Base-by-base conservation (phyloP, 1,140 invertebrate species). In the Cyclargus thomasi region DNA sequence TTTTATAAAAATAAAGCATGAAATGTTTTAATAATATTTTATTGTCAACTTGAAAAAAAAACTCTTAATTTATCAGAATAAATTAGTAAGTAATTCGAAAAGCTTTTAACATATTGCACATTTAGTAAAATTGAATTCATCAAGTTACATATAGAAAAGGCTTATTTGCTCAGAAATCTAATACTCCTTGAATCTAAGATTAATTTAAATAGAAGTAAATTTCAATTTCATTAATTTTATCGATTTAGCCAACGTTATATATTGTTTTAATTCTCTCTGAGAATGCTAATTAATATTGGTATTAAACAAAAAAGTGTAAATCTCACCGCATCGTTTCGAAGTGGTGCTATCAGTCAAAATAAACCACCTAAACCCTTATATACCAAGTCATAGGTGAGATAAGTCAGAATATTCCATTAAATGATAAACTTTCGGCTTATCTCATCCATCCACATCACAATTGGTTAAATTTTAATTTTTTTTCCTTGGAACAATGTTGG, bases 401-500 rank as follows among this genome's bases (percentile, higher is more conserved):
- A 55, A 55, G 53, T n/a, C n/a, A 55, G 16, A 55, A 55, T 17
- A 18, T 8, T 53, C 53, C 53, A 53, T 17, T 53, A n/a, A 5
- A 53, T n/a, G 53, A 53, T 53, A 53, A 53, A n/a, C 2, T 16
- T 53, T 17, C 14, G 18, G 6, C 17, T 55, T 55, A 55, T 17
- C 53, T 16, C 29, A 29, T 29, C 29, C 8, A 29, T 29, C 29
- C 29, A 29, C 29, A 7, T 29, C 29, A 18, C 18, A 55, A 53
- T 17, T 55, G 53, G n/a, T 18, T 55, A 55, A 55, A 55, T 55
- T 55, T n/a, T n/a, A n/a, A n/a, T n/a, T n/a, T n/a, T n/a, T n/a
- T n/a, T 55, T 16, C 14, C 53, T 55, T 55, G 6, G 16, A 16
- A 55, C 8, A 29, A 29, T 29, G 29, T 29, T 29, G 29, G 29